Evolutionary conservation across 2,797 vertebrate species (phyloP), one percentile per base, ranked within the genome.

Genomic region (Manis crassicaudata): DNA sequence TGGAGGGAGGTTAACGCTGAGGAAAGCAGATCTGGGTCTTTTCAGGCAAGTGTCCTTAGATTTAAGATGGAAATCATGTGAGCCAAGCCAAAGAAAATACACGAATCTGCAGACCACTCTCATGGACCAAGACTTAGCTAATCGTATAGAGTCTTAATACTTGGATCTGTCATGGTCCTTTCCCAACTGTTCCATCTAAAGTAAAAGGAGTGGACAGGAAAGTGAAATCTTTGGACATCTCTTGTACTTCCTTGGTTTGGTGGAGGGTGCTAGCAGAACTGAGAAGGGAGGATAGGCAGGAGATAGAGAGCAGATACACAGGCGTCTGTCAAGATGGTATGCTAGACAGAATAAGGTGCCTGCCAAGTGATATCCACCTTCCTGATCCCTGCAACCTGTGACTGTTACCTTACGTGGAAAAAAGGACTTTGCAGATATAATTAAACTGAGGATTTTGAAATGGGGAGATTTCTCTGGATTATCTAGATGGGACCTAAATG

Each of bases 51-150:
- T 14, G 7, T 54, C 52, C 70, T 84, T 72, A 93, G 72, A 72
- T 89, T 82, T 75, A 92, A 89, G 35, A 90, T 65, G 68, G 46
- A 82, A 90, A 95, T 94, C 90, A 92, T n/a, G 43, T 92, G 88
- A 89, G 79, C 35, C 11, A 52, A n/a, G 43, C 35, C 76, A 86
- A 89, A 92, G 25, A 94, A 97, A 91, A 86, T 46, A 83, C 56
- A 94, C 23, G 86, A 54, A 92, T 96, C 75, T 76, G 32, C 16
- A 96, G n/a, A 72, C 14, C 62, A 62, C 7, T 94, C 20, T 90
- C 56, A 84, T 17, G 35, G 27, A 96, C 2, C 20, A 56, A 56
- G 73, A 6, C 21, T 92, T 84, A 81, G 72, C 17, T 27, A 94
- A 46, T 43, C 40, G 29, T 95, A 43, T 54, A 46, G 56, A 90